Evolutionary conservation across 2,888 invertebrate genomes (phyloP).

Genomic region (Philereme vetulata): DNA sequence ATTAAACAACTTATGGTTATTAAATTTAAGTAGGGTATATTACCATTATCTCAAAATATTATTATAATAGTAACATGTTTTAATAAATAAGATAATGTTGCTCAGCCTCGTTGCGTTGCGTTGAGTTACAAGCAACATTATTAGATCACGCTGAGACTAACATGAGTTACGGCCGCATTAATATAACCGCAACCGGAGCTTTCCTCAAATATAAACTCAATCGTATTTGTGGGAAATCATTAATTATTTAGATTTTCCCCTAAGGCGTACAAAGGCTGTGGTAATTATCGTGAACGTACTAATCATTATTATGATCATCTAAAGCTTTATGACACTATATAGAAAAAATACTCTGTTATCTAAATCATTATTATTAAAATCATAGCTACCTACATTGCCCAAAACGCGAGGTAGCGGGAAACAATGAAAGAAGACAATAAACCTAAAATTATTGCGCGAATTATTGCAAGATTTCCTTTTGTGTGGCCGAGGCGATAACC

Average conservation of each 20-base stretch:
- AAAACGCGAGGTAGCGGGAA: too few species aligned
- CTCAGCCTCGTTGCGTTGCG: conserved; percentile 21
- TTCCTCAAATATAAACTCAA: conserved; percentile 24
- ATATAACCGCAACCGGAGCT: conserved; percentile 20
- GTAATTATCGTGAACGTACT: background rate
- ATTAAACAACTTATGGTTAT: too few species aligned
- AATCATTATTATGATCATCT: background rate
- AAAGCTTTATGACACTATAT: background rate
- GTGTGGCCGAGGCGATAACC: too few species aligned
- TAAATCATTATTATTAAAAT: too few species aligned
- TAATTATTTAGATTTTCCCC: conserved; percentile 20
- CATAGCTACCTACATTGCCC: too few species aligned
- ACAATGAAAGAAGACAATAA: too few species aligned
- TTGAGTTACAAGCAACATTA: conserved; percentile 30
- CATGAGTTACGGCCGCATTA: conserved; percentile 23
- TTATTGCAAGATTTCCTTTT: too few species aligned
- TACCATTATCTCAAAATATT: background rate
- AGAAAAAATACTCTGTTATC: too few species aligned
- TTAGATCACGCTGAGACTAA: conserved; percentile 22
- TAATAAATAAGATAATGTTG: conserved; percentile 26
- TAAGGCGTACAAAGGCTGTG: background rate
- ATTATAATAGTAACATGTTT: conserved; percentile 6
- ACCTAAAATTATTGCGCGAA: too few species aligned
- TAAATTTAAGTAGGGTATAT: too few species aligned
- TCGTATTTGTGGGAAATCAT: conserved; percentile 22